These are phyloP conservation scores for Diprion similis DNA, from an alignment of 1,140 invertebrate genomes.

Conservation along the genomic window DNA sequence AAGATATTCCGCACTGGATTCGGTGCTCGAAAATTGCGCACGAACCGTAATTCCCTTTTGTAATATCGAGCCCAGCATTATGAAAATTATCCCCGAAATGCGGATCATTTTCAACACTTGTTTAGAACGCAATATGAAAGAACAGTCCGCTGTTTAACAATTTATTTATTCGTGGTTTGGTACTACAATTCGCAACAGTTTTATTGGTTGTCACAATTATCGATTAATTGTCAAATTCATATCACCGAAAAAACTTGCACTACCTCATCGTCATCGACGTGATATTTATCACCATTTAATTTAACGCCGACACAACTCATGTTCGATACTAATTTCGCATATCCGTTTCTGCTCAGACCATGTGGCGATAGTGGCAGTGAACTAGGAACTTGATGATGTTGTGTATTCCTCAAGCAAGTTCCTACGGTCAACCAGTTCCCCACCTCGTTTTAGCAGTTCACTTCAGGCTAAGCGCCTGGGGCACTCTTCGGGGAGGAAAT, in stretches of 20 bases:
- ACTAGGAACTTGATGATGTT: neutral
- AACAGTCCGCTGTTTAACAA: too few species aligned
- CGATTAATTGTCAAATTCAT: neutral
- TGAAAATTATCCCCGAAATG: neutral
- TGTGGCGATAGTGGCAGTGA: neutral
- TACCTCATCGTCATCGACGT: neutral
- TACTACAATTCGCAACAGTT: too few species aligned
- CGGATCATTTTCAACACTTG: too few species aligned
- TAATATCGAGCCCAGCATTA: neutral
- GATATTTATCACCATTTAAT: too few species aligned
- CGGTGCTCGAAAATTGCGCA: slow-evolving; percentile 20
- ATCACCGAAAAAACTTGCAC: neutral
- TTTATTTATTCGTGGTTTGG: too few species aligned
- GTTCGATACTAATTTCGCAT: neutral
- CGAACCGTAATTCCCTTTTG: neutral
- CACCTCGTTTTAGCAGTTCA: slow-evolving; percentile 1
- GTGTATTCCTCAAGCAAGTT: neutral
- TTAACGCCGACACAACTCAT: too few species aligned
- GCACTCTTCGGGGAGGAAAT: neutral
- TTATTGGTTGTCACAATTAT: too few species aligned
- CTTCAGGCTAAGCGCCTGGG: neutral
- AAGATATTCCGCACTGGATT: slow-evolving; percentile 45
- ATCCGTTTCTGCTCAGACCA: neutral
- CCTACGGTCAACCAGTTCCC: slow-evolving; percentile 1
- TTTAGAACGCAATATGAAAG: too few species aligned